Percentiles rank a stretch among this genome's conserved stretches.
Evolutionary conservation across 2,113 vertebrate species (phyloP).

Genomic region (Suricata suricatta): DNA sequence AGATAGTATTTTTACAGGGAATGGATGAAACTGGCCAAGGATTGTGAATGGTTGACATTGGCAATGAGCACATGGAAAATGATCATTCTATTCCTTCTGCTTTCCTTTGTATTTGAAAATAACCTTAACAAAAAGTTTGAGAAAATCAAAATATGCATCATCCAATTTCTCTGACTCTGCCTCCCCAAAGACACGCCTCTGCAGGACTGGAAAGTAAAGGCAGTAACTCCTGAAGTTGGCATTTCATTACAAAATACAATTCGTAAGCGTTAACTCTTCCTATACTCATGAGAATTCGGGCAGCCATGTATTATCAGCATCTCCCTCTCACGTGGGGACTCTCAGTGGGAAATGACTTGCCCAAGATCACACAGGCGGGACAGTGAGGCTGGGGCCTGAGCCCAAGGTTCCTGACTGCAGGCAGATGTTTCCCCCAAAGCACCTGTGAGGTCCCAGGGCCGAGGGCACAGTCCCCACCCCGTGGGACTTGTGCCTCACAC

Average conservation of each 20-base stretch:
- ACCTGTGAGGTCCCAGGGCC: background rate
- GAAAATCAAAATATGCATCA: background rate
- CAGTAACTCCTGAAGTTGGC: background rate
- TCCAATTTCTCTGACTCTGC: background rate
- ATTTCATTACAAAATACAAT: background rate
- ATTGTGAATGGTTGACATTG: background rate
- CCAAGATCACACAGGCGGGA: background rate
- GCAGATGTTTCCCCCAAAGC: background rate
- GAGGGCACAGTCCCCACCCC: accelerated
- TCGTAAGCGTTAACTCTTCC: background rate
- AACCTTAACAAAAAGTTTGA: background rate
- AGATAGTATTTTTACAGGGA: background rate
- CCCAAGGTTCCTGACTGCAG: too few species aligned
- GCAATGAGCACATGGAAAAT: background rate
- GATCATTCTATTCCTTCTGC: background rate
- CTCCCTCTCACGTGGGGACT: background rate
- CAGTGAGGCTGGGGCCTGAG: background rate
- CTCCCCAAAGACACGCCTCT: background rate
- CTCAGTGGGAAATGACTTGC: background rate
- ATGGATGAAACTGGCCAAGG: background rate
- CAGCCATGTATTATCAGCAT: background rate
- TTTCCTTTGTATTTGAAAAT: background rate
- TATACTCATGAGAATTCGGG: background rate
- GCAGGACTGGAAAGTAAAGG: background rate
- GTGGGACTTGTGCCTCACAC: background rate